Base-by-base conservation (phyloP, 2,113 vertebrate species). In the Mixornis gularis region DNA sequence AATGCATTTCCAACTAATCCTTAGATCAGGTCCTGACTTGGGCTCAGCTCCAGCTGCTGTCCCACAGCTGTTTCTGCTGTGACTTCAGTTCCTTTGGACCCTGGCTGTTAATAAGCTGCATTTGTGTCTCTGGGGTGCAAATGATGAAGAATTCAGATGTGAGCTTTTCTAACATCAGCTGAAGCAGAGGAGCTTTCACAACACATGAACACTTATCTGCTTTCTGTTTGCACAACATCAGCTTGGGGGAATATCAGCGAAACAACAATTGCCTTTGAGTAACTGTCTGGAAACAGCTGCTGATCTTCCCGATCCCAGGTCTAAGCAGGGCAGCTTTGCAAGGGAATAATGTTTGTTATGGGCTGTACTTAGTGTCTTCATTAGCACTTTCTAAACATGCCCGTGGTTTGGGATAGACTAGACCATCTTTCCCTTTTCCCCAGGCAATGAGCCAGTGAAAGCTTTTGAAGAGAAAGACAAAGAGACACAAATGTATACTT, bases 371-470 rank as follows among this genome's bases (percentile, higher is more conserved):
- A n/a, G 55, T 26, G 66, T 27, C 55, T 85, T 91, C 9, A 3
- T 93, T 63, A 87, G 62, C 49, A 22, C 17, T 60, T 56, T 84
- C 53, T 66, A 38, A 79, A 92, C 60, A 18, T 4, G 4, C 49
- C 30, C 5, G 27, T 53, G n/a, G 53, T 70, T 65, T 90, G 62
- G 77, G 84, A 65, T 6, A 56, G 55, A 26, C 53, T 22, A 64
- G 83, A 65, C 60, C 78, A 87, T 94, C 72, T 88, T 89, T 92
- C 59, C 79, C 78, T 52, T 79, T 70, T 77, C 79, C 60, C 59
- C 70, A 96, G 96, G 96, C 95, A 96, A 53, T 40, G 7, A 65
- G 92, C 96, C 96, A 97, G 73, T 66, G 63, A 70, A 96, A 93
- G 90, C 53, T 93, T 96, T 96, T 93, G 93, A 92, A 95, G 87